Evolutionary conservation across 2,888 invertebrate genomes (phyloP), one percentile per base, ranked within the genome.

Genomic region (Ommatoiulus sabulosus): DNA sequence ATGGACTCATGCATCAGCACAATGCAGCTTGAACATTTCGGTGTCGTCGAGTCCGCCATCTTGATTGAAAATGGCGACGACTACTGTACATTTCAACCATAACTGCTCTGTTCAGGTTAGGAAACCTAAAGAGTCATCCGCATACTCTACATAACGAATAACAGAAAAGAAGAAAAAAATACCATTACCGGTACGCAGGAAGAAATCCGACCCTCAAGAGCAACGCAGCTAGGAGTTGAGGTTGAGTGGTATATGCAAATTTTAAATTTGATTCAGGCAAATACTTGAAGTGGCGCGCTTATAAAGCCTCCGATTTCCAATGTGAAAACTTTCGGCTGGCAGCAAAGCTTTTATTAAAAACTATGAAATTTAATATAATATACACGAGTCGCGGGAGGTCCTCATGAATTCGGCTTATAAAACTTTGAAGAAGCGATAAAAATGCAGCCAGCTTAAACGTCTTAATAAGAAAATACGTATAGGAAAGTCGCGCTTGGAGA

Each of bases 381-480:
- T 80, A 80, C 15, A 24, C 10, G 35, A 80, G 80, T 72, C 72
- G 8, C 24, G 24, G 80, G 80, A 80, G 80, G 80, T 80, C 80
- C 80, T 80, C 80, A 15, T 80, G 35, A 24, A 80, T 35, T 80
- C 15, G 80, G 80, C 80, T 80, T 43, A 80, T 80, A 80, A 35
- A 80, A 80, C 15, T 15, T n/a, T 80, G 12, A 4, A 80, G 80
- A 24, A 80, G 80, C 35, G 35, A 80, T 80, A 80, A 80, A 24
- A 80, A 80, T 80, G 80, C 80, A 80, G 80, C 80, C 80, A 80
- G 35, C 80, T 35, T 80, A 80, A 80, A 80, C 15, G 80, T 80
- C 80, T 80, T 80, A 80, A 80, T 80, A 35, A 80, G 80, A 80
- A 80, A 80, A 80, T 35, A 80, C 35, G 80, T 80, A 80, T 15